Conservation (phyloP, 2,888 invertebrate genomes). For the Thecophora atra region DNA sequence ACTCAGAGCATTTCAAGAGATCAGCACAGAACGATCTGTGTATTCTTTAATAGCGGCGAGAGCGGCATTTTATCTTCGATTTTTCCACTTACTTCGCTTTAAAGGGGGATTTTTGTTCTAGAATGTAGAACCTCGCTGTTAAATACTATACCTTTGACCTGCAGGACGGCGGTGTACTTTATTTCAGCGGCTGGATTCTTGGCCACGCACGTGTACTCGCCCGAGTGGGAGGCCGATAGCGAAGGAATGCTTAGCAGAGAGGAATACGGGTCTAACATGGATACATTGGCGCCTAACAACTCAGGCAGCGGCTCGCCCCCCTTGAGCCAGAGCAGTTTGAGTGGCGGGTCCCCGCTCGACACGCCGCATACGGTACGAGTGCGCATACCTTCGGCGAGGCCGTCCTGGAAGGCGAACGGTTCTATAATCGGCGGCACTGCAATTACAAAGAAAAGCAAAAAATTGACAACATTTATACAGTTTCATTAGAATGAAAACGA, state of each 20-base stretch:
- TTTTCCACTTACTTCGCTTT: constrained; percentile 2
- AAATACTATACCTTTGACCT: constrained; percentile 83
- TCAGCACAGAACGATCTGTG: constrained; percentile 8
- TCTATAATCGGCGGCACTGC: constrained; percentile 87
- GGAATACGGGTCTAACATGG: constrained; percentile 79
- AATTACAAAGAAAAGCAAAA: constrained; percentile 56
- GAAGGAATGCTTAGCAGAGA: constrained; percentile 81
- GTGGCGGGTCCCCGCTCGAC: constrained; percentile 81
- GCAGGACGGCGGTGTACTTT: constrained; percentile 81
- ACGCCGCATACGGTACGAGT: constrained; percentile 84
- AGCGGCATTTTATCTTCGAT: neutral
- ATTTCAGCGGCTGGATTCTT: constrained; percentile 82
- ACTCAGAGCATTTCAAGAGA: neutral
- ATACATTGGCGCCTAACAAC: constrained; percentile 74
- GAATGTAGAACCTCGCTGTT: constrained; percentile 38
- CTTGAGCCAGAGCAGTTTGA: constrained; percentile 84
- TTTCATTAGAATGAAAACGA: neutral
- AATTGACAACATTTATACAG: neutral
- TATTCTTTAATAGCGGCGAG: neutral
- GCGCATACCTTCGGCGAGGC: constrained; percentile 83
- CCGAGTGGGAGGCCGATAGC: constrained; percentile 78
- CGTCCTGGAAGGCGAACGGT: constrained; percentile 85
- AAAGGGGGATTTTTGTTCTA: constrained; percentile 8
- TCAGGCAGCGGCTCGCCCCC: constrained; percentile 77
- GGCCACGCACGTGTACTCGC: constrained; percentile 82